These are phyloP conservation scores for Odontamblyopus rebecca DNA, from an alignment of 2,797 vertebrate species.

Conservation along the genomic window DNA sequence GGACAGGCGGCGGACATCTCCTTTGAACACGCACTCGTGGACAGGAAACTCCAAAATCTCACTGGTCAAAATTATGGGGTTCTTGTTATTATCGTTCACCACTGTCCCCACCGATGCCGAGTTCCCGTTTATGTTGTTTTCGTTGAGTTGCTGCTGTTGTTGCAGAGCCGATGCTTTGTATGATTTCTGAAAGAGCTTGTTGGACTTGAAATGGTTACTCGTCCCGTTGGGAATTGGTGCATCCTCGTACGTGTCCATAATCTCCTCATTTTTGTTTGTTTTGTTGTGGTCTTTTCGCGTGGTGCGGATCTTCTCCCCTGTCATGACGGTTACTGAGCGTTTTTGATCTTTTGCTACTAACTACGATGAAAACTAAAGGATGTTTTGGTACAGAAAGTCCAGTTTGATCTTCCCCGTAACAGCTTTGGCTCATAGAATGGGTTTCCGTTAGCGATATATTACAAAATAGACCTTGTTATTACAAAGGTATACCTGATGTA, in stretches of 20 bases:
- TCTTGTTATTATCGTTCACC: slow-evolving; percentile 71
- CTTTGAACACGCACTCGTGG: slow-evolving; percentile 92
- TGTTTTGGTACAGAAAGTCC: background rate
- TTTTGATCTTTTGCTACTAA: slow-evolving; percentile 13
- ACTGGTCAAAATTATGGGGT: slow-evolving; percentile 64
- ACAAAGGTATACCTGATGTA: slow-evolving; percentile 33
- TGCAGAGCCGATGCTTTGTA: slow-evolving; percentile 57
- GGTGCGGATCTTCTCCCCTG: slow-evolving; percentile 91
- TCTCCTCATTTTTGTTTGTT: slow-evolving; percentile 85
- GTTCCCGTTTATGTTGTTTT: slow-evolving; percentile 72
- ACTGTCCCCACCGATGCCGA: slow-evolving; percentile 38
- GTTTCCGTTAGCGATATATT: slow-evolving; percentile 7
- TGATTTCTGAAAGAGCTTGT: slow-evolving; percentile 74
- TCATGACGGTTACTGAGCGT: slow-evolving; percentile 73
- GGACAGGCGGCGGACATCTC: slow-evolving; percentile 89
- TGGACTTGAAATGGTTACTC: slow-evolving; percentile 71
- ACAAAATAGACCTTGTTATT: slow-evolving; percentile 13
- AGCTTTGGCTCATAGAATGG: background rate
- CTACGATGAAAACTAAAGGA: slow-evolving; percentile 7
- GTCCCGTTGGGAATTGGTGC: slow-evolving; percentile 69
- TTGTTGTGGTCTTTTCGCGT: slow-evolving; percentile 87
- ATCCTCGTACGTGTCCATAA: slow-evolving; percentile 83
- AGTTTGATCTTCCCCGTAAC: background rate
- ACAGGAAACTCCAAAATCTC: slow-evolving; percentile 81
- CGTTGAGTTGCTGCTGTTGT: slow-evolving; percentile 70